Base-by-base conservation (phyloP, 2,797 vertebrate species). In the Bovichtus variegatus region DNA sequence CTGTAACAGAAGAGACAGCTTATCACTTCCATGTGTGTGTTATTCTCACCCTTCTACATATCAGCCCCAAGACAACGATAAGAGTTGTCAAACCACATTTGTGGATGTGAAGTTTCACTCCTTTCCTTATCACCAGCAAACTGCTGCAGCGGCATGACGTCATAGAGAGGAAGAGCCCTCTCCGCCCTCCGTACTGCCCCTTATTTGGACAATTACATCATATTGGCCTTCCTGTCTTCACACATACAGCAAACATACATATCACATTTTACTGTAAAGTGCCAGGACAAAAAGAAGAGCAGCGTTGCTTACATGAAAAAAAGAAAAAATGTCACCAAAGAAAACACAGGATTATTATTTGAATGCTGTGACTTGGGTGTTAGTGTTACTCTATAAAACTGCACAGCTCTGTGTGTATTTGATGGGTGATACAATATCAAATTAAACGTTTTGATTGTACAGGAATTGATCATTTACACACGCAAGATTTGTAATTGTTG, bases 61-160 rank as follows among this genome's bases (percentile, higher is more conserved):
- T 77, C 11, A 57, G 63, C 75, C 4, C n/a, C 72, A 66, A 74
- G 43, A 11, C 54, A 18, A 5, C n/a, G 91, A 94, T 93, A 91
- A 90, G 79, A 65, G 5, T 5, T 31, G 61, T 58, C 41, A 55
- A 65, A 77, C 78, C 87, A 78, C 89, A 87, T 87, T 69, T 87
- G 80, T 87, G 85, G 91, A 93, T 91, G 90, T 91, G 74, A 90
- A 77, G 83, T 72, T 64, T 75, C 58, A 68, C 74, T 78, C 46
- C 68, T 53, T 49, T 55, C 34, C 89, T 95, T 95, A 95, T 96
- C 94, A 25, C 10, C 50, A 12, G 66, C 67, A 76, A 88, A 87
- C 90, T 86, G 90, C 84, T 91, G 89, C 78, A 23, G 75, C 68
- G 83, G 68, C 71, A 64, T 95, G 92, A 95, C 93, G 87, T 93